phyloP scores from a whole-genome alignment of 2,888 invertebrate genomes.

The Torymus auratus region DNA sequence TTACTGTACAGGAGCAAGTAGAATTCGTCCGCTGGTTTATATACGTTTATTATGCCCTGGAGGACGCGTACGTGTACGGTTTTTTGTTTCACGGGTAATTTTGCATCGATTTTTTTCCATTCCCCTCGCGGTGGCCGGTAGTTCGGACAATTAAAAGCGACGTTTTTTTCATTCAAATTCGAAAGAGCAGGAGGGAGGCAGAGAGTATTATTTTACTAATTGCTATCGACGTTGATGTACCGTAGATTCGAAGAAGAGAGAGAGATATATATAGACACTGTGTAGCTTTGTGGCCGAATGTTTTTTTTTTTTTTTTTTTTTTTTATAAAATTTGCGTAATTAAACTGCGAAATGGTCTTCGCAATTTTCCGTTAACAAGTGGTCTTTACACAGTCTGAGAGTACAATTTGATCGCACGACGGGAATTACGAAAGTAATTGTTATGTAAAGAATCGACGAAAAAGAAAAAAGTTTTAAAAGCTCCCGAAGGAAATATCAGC shows the following conservation, averaged over 20 bases:
- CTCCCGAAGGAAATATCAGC: conserved; percentile 37
- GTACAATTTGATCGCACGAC: no score
- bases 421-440: no score
- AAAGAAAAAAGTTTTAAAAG: not conserved
- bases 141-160: no score
- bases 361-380: not conserved
- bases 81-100: no score
- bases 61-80: not conserved
- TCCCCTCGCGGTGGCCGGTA: no score
- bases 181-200: not conserved
- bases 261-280: not conserved
- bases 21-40: not conserved
- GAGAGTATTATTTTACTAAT: conserved; percentile 26
- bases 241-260: conserved; percentile 2
- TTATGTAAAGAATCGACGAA: not conserved
- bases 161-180: no score
- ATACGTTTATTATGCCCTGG: not conserved
- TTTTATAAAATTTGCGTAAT: not conserved
- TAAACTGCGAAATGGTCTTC: not conserved
- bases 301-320: no score
- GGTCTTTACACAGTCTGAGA: conserved; percentile 2
- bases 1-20: no score
- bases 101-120: no score
- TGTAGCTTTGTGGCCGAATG: no score
- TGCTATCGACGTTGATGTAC: conserved; percentile 3